These are phyloP conservation scores for Acanthisitta chloris DNA, from an alignment of 2,113 vertebrate species.

Conservation along the genomic window DNA sequence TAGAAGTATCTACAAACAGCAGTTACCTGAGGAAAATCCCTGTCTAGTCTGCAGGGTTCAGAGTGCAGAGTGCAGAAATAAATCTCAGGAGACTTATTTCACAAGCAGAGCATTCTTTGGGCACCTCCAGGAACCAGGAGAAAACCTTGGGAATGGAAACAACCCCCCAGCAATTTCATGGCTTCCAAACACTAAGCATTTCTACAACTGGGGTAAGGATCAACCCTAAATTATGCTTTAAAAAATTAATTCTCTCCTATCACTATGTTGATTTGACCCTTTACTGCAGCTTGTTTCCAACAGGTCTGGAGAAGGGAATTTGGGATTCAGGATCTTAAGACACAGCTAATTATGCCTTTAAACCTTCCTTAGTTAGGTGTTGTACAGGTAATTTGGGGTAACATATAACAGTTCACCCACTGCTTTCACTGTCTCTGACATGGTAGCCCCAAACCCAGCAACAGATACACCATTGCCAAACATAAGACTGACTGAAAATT, in stretches of 20 bases:
- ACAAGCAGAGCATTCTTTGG: not conserved
- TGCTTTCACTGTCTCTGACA: not conserved
- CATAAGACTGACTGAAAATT: not conserved
- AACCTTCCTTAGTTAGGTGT: not conserved
- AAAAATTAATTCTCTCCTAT: not conserved
- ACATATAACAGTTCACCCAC: accelerated
- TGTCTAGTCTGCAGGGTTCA: not conserved
- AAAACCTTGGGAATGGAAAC: not conserved
- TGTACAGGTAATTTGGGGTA: accelerated
- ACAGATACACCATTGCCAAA: not conserved
- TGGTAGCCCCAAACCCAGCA: not conserved
- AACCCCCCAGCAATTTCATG: not conserved
- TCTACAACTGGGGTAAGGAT: not conserved
- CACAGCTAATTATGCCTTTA: not conserved
- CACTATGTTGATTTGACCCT: accelerated
- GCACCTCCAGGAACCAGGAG: not conserved
- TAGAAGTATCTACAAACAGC: not conserved
- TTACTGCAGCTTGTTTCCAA: not conserved
- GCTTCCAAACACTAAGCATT: not conserved
- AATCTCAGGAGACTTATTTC: not conserved
- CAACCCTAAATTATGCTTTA: accelerated
- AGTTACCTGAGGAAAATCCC: not conserved
- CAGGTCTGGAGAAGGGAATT: not conserved
- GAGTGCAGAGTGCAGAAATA: not conserved
- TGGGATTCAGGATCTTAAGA: not conserved